Evolutionary conservation across 2,888 invertebrate species (phyloP).

Genomic region (Disparrhopalites patrizii): DNA sequence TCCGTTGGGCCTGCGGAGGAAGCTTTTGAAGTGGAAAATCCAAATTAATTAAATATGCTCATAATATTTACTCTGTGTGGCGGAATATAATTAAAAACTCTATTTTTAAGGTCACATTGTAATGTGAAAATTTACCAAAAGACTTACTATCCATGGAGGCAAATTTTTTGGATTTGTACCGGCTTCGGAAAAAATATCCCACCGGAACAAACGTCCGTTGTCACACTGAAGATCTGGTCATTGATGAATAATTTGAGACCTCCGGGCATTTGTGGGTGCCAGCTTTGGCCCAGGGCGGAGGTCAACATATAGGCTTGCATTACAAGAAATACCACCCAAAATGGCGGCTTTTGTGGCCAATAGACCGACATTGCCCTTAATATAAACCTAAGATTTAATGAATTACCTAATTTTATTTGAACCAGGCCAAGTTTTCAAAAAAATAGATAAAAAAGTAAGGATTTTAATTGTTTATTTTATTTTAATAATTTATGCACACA

Average conservation of each 20-base stretch:
- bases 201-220: slow-evolving; percentile 12
- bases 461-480: too few species aligned
- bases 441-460: too few species aligned
- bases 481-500: too few species aligned
- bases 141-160: slow-evolving; percentile 17
- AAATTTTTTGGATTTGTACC: slow-evolving; percentile 1
- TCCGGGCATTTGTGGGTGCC: slow-evolving; percentile 14
- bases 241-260: slow-evolving; percentile 4
- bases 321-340: too few species aligned
- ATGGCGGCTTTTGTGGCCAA: too few species aligned
- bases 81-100: neutral
- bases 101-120: neutral
- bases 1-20: neutral
- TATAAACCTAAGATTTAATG: too few species aligned
- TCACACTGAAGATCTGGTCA: slow-evolving; percentile 14
- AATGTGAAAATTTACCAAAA: neutral
- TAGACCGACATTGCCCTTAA: too few species aligned
- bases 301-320: too few species aligned
- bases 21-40: neutral
- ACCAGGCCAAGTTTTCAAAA: too few species aligned
- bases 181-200: slow-evolving; percentile 19
- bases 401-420: too few species aligned
- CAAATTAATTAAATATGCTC: neutral
- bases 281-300: too few species aligned
- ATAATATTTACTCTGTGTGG: neutral